Evolutionary conservation across 2,113 vertebrate genomes (phyloP), one percentile per base, ranked within the genome.

Genomic region (Manacus vitellinus): DNA sequence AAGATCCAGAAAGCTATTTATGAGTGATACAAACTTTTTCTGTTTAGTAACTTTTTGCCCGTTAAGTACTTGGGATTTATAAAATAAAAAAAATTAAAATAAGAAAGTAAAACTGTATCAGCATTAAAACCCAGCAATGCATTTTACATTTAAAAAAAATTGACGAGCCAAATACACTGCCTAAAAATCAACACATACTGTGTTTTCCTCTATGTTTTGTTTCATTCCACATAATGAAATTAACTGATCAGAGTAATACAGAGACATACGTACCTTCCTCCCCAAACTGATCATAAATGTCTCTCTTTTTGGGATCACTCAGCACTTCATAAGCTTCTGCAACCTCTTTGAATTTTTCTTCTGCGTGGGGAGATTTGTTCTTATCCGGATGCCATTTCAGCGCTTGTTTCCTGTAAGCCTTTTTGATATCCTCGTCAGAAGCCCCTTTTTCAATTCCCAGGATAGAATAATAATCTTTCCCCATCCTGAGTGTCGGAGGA

Each of bases 351-450:
- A 99, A 99, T 99, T 99, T 99, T 95, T 99, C 99, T 97, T 99
- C 99, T 81, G 99, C 99, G 35, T 99, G 98, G 47, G 99, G 98
- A 66, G 99, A 99, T 96, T 99, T 99, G 97, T 99, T 99, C 97
- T 99, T 99, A 96, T 99, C 99, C 21, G 99, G 99, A 92, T 99
- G 99, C 99, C 99, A 99, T 98, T 99, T 99, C 95, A 99, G 98
- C 3, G 99, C 99, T 95, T 99, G 99, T 82, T 99, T 99, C 98
- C 98, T 98, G 97, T 99, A 99, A 78, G 99, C 99, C 96, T 99
- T 99, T 97, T 99, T 99, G 77, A 99, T 98, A 83, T 99, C 99
- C 79, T 99, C 99, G 1, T 99, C 99, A n/a, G 99, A 98, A 79
- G 99, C 99, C 93, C 99, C 99, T 97, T 99, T 99, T 88, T 98